phyloP scores from a whole-genome alignment of 2,888 invertebrate genomes.

The Dolichomitus sp. region DNA sequence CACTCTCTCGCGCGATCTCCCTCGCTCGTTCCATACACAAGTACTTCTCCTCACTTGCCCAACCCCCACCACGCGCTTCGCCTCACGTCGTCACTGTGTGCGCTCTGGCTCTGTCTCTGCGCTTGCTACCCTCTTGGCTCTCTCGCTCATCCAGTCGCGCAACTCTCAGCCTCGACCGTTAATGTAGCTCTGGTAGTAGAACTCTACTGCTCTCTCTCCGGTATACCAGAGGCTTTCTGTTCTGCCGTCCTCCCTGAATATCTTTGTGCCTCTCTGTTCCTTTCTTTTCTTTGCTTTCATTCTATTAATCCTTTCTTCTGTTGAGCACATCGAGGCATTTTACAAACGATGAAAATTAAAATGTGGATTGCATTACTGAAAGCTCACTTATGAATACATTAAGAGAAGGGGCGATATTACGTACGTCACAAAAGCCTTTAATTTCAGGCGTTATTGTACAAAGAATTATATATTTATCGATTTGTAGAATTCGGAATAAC shows the following conservation, averaged over 20 bases:
- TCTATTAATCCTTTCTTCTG: constrained; percentile 40
- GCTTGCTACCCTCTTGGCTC: constrained; percentile 41
- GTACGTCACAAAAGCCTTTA: background rate
- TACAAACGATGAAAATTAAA: constrained; percentile 1
- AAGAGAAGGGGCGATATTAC: background rate
- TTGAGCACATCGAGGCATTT: constrained; percentile 5
- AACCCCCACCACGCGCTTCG: constrained; percentile 35
- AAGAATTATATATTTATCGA: background rate
- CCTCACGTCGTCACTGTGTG: background rate
- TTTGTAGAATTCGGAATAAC: background rate
- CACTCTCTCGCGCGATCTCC: constrained; percentile 68
- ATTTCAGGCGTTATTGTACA: background rate
- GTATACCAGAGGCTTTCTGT: constrained; percentile 24
- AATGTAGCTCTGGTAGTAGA: constrained; percentile 57
- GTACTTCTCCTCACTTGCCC: constrained; percentile 35
- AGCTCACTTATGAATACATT: background rate
- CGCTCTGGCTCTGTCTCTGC: constrained; percentile 11
- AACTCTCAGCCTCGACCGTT: constrained; percentile 66
- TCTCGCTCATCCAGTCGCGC: constrained; percentile 61
- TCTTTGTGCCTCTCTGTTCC: constrained; percentile 40
- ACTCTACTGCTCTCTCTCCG: constrained; percentile 37
- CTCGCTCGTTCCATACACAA: constrained; percentile 70
- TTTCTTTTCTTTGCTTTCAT: background rate
- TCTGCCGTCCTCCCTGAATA: constrained; percentile 7
- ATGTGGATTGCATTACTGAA: background rate